Evolutionary conservation across 2,113 vertebrate genomes (phyloP).

Genomic region (Dendropsophus ebraccatus): DNA sequence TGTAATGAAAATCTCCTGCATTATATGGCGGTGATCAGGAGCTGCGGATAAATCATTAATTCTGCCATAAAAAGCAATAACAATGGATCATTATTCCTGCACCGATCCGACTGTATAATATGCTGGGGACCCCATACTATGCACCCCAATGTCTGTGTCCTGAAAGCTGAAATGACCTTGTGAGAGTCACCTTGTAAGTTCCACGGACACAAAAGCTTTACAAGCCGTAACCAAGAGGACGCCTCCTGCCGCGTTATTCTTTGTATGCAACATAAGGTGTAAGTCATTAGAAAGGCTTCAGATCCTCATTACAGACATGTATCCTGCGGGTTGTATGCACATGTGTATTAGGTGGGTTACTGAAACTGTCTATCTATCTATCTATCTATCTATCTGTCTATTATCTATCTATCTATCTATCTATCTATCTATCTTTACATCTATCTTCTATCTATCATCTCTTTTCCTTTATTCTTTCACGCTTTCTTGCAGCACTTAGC

Average conservation of each 20-base stretch:
- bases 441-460: neutral
- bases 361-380: neutral
- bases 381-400: neutral
- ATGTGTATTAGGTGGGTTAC: neutral
- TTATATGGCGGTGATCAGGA: slow-evolving; percentile 15
- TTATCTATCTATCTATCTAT: neutral
- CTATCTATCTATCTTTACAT: neutral
- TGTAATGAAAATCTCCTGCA: slow-evolving; percentile 35
- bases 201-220: neutral
- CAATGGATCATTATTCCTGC: neutral
- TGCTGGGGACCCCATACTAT: neutral
- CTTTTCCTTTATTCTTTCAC: neutral
- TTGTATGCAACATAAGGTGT: neutral
- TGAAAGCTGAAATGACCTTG: neutral
- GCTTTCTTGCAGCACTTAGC: neutral
- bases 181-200: slow-evolving; percentile 2
- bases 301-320: neutral
- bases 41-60: slow-evolving; percentile 15
- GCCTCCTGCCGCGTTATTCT: neutral
- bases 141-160: neutral
- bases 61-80: neutral
- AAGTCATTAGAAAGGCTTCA: neutral
- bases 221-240: neutral
- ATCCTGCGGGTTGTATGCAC: neutral
- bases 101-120: neutral